phyloP scores from a whole-genome alignment of 2,888 invertebrate species.

The Ormyrus rosae region DNA sequence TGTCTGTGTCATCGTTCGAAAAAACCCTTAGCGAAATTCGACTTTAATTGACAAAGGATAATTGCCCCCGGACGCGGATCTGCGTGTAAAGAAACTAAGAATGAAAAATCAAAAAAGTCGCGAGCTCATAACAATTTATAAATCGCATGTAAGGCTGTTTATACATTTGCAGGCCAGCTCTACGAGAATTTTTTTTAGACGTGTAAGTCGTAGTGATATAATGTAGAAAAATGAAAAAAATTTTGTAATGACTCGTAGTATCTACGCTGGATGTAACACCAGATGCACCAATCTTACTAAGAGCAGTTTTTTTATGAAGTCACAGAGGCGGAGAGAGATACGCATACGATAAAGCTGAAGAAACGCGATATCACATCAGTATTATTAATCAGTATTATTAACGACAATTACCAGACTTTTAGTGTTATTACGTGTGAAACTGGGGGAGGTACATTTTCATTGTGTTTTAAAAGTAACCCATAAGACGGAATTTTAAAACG shows the following conservation, averaged over 20 bases:
- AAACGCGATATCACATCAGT: constrained; percentile 53
- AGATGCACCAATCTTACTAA: constrained; percentile 60
- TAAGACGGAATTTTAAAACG: constrained; percentile 22
- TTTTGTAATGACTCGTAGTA: constrained; percentile 58
- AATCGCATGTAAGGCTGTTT: constrained; percentile 38
- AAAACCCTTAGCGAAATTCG: neutral
- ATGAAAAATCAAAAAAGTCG: constrained; percentile 36
- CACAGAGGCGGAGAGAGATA: constrained; percentile 17
- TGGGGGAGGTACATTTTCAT: constrained; percentile 12
- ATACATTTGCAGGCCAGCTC: constrained; percentile 43
- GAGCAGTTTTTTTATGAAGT: constrained; percentile 60
- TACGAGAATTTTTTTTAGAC: constrained; percentile 44
- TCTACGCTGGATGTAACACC: constrained; percentile 47
- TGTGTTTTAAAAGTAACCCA: neutral
- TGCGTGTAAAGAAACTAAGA: constrained; percentile 16
- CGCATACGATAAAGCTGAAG: constrained; percentile 50
- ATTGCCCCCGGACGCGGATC: constrained; percentile 1
- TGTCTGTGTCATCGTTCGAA: constrained; percentile 5
- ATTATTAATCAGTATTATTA: constrained; percentile 49
- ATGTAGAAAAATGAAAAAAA: constrained; percentile 26
- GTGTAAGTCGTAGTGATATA: constrained; percentile 41
- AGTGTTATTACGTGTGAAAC: constrained; percentile 21
- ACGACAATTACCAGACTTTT: constrained; percentile 3
- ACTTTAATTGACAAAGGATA: neutral
- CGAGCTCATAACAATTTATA: constrained; percentile 29